Evolutionary conservation across 2,888 invertebrate genomes (phyloP).

Genomic region (Diabrotica balteata): DNA sequence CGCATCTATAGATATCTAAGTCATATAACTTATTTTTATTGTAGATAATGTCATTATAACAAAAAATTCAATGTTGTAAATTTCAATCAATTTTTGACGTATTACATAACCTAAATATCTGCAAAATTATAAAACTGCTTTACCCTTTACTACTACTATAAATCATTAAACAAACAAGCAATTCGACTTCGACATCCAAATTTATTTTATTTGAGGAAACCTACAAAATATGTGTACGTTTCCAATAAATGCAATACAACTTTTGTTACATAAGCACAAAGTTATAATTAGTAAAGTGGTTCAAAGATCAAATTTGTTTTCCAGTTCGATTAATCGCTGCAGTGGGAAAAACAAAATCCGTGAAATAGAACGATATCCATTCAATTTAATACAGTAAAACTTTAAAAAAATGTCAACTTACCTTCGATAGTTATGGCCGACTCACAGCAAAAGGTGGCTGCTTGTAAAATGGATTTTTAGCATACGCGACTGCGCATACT

Average conservation of each 20-base stretch:
- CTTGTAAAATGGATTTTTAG: conserved; percentile 25
- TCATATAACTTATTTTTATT: background rate
- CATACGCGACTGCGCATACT: conserved; percentile 22
- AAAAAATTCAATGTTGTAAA: background rate
- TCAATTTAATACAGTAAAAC: background rate
- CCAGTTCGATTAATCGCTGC: background rate
- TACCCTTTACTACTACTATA: background rate
- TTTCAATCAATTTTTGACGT: conserved; percentile 13
- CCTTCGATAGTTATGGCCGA: conserved; percentile 35
- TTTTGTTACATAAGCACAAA: conserved; percentile 12
- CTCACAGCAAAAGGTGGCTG: conserved; percentile 32
- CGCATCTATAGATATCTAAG: background rate
- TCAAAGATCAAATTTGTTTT: conserved; percentile 3
- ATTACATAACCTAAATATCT: conserved; percentile 22
- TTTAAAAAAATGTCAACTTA: conserved; percentile 25
- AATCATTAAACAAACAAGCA: background rate
- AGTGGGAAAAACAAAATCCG: background rate
- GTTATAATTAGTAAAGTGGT: background rate
- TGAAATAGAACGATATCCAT: no score
- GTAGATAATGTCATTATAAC: no score
- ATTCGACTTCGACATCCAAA: background rate
- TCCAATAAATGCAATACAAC: background rate
- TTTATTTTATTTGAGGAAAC: conserved; percentile 2
- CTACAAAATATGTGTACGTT: background rate
- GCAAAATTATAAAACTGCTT: background rate